phyloP scores from a whole-genome alignment of 2,888 invertebrate species.

The Bedellia somnulentella region DNA sequence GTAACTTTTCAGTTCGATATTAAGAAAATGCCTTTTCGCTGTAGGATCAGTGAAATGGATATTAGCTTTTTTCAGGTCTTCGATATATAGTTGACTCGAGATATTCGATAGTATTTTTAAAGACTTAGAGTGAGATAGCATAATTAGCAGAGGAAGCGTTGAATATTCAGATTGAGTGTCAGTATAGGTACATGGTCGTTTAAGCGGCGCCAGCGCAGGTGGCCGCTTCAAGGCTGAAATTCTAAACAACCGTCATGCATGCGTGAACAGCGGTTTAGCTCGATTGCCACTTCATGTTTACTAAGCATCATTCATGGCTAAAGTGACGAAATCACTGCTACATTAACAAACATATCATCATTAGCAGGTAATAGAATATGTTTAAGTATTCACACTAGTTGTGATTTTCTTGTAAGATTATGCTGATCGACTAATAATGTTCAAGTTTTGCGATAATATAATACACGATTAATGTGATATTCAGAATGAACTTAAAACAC shows the following conservation, averaged over 20 bases:
- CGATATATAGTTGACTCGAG: too few species aligned
- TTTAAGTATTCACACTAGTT: background rate
- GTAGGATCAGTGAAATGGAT: too few species aligned
- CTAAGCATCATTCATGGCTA: slow-evolving; percentile 2
- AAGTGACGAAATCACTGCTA: slow-evolving; percentile 3
- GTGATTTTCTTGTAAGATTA: too few species aligned
- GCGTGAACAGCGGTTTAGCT: slow-evolving; percentile 38
- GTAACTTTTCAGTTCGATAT: too few species aligned
- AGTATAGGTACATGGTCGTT: slow-evolving; percentile 46
- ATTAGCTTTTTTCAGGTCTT: too few species aligned
- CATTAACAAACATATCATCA: background rate
- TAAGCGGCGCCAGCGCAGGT: slow-evolving; percentile 67
- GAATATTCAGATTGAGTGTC: slow-evolving; percentile 59
- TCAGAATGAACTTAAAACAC: too few species aligned
- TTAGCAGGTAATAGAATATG: background rate
- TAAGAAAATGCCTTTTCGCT: too few species aligned
- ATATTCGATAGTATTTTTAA: too few species aligned
- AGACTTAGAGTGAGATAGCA: slow-evolving; percentile 41
- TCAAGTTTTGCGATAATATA: too few species aligned
- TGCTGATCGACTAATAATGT: too few species aligned
- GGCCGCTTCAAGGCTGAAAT: slow-evolving; percentile 62
- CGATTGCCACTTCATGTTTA: slow-evolving; percentile 21
- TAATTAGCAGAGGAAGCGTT: slow-evolving; percentile 41
- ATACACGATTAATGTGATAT: too few species aligned
- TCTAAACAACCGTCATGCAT: slow-evolving; percentile 60